These are phyloP conservation scores for Amphimedon queenslandica DNA, from an alignment of 37 sponge, comb jelly and placozoan genomes.

Conservation along the genomic window DNA sequence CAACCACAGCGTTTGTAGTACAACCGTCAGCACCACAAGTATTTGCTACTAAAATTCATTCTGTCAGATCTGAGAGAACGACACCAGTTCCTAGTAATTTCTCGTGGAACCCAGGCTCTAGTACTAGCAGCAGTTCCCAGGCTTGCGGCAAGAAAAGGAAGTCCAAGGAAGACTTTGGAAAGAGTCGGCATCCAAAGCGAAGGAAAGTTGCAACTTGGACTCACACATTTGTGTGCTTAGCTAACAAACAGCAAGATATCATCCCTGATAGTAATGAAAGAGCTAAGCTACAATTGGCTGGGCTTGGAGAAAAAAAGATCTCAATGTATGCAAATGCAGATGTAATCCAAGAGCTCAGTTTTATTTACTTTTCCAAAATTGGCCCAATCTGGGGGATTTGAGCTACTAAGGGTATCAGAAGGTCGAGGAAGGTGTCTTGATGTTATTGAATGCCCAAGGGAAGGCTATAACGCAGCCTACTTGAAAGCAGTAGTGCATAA, in stretches of 20 bases:
- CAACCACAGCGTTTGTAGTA: too few relatives aligned
- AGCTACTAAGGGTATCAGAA: constrained; percentile 22
- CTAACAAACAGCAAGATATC: constrained; percentile 1
- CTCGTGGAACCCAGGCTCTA: too few relatives aligned
- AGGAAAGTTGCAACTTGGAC: constrained; percentile 19
- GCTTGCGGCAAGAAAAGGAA: too few relatives aligned
- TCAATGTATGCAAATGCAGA: constrained; percentile 1
- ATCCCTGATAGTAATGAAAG: constrained; percentile 23
- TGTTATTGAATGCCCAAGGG: neutral
- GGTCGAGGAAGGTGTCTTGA: neutral
- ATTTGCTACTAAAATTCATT: too few relatives aligned
- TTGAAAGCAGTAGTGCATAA: neutral
- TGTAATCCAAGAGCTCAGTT: neutral
- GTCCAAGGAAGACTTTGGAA: too few relatives aligned
- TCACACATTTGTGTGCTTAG: constrained; percentile 21
- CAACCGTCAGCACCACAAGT: too few relatives aligned
- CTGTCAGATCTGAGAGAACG: too few relatives aligned
- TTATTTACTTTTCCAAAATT: constrained; percentile 18
- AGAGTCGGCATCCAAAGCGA: neutral
- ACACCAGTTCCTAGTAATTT: too few relatives aligned
- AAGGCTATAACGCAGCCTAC: neutral
- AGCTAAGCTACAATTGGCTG: constrained; percentile 19
- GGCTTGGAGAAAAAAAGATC: constrained; percentile 25
- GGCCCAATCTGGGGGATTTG: constrained; percentile 20
- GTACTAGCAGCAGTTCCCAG: too few relatives aligned